A percentile compares a stretch with the other conserved stretches of the same genome.
phyloP scores from a whole-genome alignment of 2,888 invertebrate genomes.

The Drosophila lutescens region DNA sequence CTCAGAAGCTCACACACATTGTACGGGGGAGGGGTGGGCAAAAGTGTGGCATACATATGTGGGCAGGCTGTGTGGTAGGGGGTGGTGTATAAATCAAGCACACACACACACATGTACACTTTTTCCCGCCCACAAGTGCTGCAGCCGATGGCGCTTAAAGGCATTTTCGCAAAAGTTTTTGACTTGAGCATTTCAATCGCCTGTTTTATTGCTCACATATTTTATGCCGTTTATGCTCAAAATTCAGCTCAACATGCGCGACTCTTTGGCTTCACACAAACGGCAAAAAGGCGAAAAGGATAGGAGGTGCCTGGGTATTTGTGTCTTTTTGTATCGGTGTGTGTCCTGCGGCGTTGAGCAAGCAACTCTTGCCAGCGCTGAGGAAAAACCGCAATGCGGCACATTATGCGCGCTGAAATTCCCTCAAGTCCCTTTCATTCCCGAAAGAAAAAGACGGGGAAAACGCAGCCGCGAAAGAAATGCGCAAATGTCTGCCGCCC shows the following conservation, averaged over 20 bases:
- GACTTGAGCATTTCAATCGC: conserved; percentile 78
- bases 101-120: conserved; percentile 23
- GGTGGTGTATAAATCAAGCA: conserved; percentile 32
- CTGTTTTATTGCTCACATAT: conserved; percentile 79
- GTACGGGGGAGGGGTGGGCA: conserved; percentile 20
- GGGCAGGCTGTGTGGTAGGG: not conserved
- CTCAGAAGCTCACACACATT: conserved; percentile 51
- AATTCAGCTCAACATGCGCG: conserved; percentile 67
- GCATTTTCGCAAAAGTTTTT: conserved; percentile 74
- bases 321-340: conserved; percentile 29
- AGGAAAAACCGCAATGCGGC: conserved; percentile 81
- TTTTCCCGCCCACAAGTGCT: conserved; percentile 23
- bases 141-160: conserved; percentile 72
- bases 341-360: conserved; percentile 55
- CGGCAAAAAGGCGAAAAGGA: not conserved
- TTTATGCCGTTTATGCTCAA: conserved; percentile 79
- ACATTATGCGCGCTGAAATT: conserved; percentile 79
- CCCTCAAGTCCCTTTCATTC: conserved; percentile 63
- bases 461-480: conserved; percentile 67
- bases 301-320: not conserved
- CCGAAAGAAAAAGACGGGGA: conserved; percentile 42
- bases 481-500: conserved; percentile 65
- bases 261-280: conserved; percentile 19
- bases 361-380: conserved; percentile 64
- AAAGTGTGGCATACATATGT: conserved; percentile 61